These are phyloP conservation scores for Myiozetetes cayanensis DNA, from an alignment of 2,113 vertebrate genomes.

Conservation along the genomic window DNA sequence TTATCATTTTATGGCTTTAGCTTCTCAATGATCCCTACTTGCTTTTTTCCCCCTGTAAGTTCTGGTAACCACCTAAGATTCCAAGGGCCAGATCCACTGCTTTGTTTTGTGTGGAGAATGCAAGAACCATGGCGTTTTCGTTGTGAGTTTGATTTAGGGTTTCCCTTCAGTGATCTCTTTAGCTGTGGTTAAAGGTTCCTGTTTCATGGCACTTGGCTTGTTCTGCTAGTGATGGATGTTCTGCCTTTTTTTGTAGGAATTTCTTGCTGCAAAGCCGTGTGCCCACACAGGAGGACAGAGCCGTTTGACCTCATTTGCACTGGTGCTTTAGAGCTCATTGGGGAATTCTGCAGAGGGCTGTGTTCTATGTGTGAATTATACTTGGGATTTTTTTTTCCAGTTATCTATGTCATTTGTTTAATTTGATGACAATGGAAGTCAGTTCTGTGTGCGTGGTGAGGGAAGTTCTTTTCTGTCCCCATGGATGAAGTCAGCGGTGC, in stretches of 20 bases:
- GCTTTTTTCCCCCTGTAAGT: not conserved
- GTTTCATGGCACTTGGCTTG: not conserved
- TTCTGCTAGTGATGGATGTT: not conserved
- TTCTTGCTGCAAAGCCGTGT: not conserved
- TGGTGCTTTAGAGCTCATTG: not conserved
- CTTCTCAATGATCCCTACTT: not conserved
- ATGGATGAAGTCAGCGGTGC: not conserved
- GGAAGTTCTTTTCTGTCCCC: not conserved
- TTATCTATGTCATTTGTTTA: not conserved
- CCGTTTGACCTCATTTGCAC: not conserved
- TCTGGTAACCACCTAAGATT: not conserved
- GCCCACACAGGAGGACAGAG: not conserved
- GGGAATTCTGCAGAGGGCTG: not conserved
- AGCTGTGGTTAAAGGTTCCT: not conserved
- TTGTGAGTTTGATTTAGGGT: not conserved
- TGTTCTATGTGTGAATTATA: not conserved
- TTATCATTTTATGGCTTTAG: not conserved
- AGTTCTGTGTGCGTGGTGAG: not conserved
- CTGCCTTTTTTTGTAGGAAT: not conserved
- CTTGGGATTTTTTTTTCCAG: not conserved
- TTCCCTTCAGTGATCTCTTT: not conserved
- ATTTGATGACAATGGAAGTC: not conserved
- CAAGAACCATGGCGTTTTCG: not conserved
- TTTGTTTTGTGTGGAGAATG: not conserved
- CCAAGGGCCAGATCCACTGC: not conserved